Conservation (phyloP, 2,888 invertebrate genomes). For the Cyaniris semiargus region DNA sequence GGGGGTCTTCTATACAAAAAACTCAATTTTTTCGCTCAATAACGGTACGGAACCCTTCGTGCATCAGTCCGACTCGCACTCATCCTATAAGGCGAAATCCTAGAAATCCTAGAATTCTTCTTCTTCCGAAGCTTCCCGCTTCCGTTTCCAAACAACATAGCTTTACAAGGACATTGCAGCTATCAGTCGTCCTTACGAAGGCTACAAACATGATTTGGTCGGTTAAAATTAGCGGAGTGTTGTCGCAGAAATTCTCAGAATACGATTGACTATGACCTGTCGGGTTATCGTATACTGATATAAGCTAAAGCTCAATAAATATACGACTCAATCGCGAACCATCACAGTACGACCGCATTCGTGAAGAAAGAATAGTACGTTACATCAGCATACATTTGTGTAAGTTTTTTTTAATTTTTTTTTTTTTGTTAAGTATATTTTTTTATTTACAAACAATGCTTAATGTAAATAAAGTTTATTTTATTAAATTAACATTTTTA, state of each 20-base stretch:
- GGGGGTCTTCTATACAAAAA: too few species aligned
- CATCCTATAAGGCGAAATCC: too few species aligned
- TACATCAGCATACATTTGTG: slow-evolving; percentile 28
- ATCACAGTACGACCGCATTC: slow-evolving; percentile 57
- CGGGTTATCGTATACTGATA: slow-evolving; percentile 68
- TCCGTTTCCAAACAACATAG: neutral
- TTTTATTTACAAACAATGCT: neutral
- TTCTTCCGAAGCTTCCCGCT: neutral
- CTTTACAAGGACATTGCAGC: neutral
- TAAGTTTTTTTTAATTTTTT: slow-evolving; percentile 33
- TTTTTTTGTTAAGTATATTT: neutral
- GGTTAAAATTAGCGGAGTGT: slow-evolving; percentile 23
- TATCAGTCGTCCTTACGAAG: slow-evolving; percentile 9
- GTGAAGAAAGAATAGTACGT: slow-evolving; percentile 32
- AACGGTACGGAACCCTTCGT: too few species aligned
- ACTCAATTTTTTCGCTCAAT: too few species aligned
- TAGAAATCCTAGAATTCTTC: too few species aligned
- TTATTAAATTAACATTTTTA: neutral
- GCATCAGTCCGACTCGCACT: too few species aligned
- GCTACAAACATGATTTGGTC: neutral
- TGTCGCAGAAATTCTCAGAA: slow-evolving; percentile 68
- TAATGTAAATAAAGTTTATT: neutral
- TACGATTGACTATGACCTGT: slow-evolving; percentile 61
- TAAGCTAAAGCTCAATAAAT: slow-evolving; percentile 70
- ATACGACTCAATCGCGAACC: slow-evolving; percentile 52